A percentile compares a stretch with the other conserved stretches of the same genome.
Conservation (phyloP, 2,113 vertebrate species). For the Sphyrna mokarran region DNA sequence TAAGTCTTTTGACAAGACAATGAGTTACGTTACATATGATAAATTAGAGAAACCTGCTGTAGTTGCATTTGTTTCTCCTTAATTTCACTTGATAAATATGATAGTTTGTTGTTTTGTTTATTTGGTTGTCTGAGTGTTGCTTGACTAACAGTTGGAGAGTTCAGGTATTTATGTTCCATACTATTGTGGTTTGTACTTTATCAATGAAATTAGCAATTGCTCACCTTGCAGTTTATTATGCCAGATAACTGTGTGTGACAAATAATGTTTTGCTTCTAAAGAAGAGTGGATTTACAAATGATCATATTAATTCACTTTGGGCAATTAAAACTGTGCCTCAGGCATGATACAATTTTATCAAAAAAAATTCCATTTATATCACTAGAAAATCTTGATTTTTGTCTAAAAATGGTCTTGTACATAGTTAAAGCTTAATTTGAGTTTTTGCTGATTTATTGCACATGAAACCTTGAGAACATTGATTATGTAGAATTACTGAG, state of each 20-base stretch:
- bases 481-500: background rate
- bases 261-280: background rate
- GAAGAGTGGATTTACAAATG: background rate
- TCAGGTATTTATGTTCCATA: background rate
- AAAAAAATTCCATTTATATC: background rate
- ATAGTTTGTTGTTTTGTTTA: background rate
- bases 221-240: background rate
- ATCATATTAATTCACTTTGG: background rate
- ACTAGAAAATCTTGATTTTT: background rate
- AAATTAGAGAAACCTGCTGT: background rate
- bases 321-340: background rate
- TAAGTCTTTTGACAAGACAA: background rate
- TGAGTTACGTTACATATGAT: background rate
- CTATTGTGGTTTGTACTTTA: background rate
- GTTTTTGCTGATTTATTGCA: background rate
- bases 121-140: background rate
- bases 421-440: background rate
- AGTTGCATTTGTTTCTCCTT: background rate
- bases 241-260: background rate
- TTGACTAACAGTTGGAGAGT: background rate
- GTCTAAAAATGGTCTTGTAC: background rate
- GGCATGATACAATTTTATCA: background rate
- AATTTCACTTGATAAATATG: background rate
- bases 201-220: background rate
- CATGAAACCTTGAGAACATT: background rate